Conservation (phyloP, 2,888 invertebrate genomes). For the Pegoplata infirma region DNA sequence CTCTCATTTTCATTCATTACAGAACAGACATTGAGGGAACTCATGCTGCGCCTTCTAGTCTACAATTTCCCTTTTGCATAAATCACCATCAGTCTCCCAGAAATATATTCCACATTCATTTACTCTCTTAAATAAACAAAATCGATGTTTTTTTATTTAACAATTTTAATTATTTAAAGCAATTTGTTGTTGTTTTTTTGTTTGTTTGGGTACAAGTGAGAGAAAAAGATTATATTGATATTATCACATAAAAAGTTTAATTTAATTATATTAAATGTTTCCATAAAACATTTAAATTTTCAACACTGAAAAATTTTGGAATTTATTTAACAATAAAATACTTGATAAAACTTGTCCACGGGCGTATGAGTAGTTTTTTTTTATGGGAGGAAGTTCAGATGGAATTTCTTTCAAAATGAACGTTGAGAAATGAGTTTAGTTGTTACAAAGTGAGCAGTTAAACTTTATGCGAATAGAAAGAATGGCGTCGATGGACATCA, state of each 20-base stretch:
- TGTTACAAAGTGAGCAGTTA: no score
- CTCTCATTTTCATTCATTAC: conserved; percentile 33
- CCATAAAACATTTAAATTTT: conserved; percentile 35
- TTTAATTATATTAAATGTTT: conserved; percentile 35
- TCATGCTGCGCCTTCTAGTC: conserved; percentile 60
- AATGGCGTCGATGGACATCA: no score
- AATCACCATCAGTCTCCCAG: conserved; percentile 28
- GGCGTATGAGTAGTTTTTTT: no score
- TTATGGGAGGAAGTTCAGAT: no score
- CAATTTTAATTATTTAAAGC: conserved; percentile 45
- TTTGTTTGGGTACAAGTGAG: not conserved
- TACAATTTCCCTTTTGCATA: conserved; percentile 60
- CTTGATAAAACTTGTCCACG: no score
- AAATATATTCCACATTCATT: not conserved
- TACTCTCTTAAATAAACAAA: conserved; percentile 36
- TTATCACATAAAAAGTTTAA: conserved; percentile 25
- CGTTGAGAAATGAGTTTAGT: no score
- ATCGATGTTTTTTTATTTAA: conserved; percentile 6
- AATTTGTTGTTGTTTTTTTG: no score
- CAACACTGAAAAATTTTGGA: not conserved
- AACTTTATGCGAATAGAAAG: no score
- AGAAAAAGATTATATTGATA: conserved; percentile 1
- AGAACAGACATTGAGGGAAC: conserved; percentile 58
- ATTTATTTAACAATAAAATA: no score
- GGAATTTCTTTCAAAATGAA: no score